phyloP scores from a whole-genome alignment of 1,140 invertebrate genomes.

The Papilio machaon region DNA sequence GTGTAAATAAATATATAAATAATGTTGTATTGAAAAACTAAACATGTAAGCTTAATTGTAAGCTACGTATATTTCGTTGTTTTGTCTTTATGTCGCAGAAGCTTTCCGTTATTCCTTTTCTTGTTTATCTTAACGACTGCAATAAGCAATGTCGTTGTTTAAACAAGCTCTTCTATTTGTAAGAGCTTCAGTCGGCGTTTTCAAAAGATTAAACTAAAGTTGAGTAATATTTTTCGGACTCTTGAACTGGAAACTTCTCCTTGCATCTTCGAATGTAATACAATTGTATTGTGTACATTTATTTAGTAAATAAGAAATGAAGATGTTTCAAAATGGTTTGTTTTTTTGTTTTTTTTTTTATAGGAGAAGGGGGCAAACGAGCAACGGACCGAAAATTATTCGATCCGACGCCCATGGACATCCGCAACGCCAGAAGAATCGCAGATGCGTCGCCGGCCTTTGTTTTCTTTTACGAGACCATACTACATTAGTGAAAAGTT shows the following conservation, averaged over 20 bases:
- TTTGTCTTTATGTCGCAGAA: constrained; percentile 21
- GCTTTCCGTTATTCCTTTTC: constrained; percentile 28
- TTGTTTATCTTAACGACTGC: constrained; percentile 33
- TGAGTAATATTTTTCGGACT: constrained; percentile 65
- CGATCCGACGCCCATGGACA: no score
- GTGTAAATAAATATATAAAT: no score
- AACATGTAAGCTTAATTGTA: constrained; percentile 7
- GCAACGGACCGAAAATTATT: no score
- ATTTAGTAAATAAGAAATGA: constrained; percentile 5
- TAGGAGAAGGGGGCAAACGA: no score
- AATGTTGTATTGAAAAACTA: not conserved
- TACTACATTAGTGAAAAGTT: not conserved
- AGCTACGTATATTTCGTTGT: not conserved
- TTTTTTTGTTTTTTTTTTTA: no score
- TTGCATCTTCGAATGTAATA: constrained; percentile 37
- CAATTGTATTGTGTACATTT: constrained; percentile 24
- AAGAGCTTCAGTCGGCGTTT: constrained; percentile 56
- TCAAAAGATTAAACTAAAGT: constrained; percentile 65
- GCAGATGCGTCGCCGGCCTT: no score
- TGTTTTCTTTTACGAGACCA: not conserved
- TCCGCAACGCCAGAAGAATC: no score
- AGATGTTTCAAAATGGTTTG: not conserved
- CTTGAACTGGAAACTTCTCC: constrained; percentile 57
- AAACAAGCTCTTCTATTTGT: constrained; percentile 55
- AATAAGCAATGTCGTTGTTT: constrained; percentile 39